These are phyloP conservation scores for Lindbergichthys nudifrons DNA, from an alignment of 2,797 vertebrate species.

Conservation along the genomic window DNA sequence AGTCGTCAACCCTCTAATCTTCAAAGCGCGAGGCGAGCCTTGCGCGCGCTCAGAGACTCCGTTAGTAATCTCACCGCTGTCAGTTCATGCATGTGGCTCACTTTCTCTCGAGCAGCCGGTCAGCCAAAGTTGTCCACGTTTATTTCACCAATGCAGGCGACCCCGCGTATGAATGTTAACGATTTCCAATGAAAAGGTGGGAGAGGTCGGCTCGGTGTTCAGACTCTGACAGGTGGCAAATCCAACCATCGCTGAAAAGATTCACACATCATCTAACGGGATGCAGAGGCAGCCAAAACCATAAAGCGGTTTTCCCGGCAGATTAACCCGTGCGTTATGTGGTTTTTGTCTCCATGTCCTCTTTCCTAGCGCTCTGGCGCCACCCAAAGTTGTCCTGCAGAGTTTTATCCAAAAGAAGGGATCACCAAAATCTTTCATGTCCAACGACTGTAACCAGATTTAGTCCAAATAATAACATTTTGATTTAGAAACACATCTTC, in stretches of 20 bases:
- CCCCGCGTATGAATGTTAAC: background rate
- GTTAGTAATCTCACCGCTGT: slow-evolving; percentile 53
- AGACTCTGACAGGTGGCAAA: slow-evolving; percentile 62
- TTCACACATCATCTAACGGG: slow-evolving; percentile 54
- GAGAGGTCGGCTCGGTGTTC: slow-evolving; percentile 26
- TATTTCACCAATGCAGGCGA: slow-evolving; percentile 28
- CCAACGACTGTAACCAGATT: slow-evolving; percentile 8
- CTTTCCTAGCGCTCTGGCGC: slow-evolving; percentile 78
- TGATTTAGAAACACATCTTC: background rate
- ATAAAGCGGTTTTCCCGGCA: slow-evolving; percentile 49
- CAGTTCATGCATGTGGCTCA: slow-evolving; percentile 46
- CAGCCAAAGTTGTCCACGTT: slow-evolving; percentile 62
- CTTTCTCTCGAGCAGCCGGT: slow-evolving; percentile 57
- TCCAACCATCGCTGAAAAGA: slow-evolving; percentile 50
- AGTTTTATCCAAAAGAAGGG: slow-evolving; percentile 24
- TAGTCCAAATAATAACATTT: background rate
- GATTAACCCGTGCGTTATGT: slow-evolving; percentile 57
- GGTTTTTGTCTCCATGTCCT: background rate
- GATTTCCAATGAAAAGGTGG: slow-evolving; percentile 7
- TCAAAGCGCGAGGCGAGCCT: slow-evolving; percentile 64
- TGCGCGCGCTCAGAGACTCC: slow-evolving; percentile 39
- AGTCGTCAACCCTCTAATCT: slow-evolving; percentile 75
- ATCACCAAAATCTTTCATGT: slow-evolving; percentile 19
- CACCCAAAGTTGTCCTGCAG: slow-evolving; percentile 69
- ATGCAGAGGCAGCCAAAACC: slow-evolving; percentile 58